phyloP scores from a whole-genome alignment of 1,140 invertebrate genomes.

The Whitmania pigra region DNA sequence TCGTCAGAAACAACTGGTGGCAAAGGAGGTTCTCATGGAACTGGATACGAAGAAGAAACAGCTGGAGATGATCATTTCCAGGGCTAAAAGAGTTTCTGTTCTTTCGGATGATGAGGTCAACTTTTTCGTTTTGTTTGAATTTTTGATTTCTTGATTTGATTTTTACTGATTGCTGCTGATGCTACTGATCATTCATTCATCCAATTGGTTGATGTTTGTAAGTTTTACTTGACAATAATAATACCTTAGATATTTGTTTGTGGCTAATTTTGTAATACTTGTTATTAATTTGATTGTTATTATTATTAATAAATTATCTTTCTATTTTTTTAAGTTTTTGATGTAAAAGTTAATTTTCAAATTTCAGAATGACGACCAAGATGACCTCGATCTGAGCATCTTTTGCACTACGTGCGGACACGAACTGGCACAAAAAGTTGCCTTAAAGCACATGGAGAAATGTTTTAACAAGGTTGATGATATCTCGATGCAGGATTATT shows the following conservation, averaged over 20 bases:
- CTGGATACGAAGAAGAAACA: slow-evolving; percentile 46
- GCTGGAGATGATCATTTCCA: slow-evolving; percentile 66
- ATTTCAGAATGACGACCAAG: slow-evolving; percentile 53
- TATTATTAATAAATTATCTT: no score
- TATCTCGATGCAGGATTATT: neutral
- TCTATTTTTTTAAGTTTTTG: neutral
- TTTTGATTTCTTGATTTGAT: neutral
- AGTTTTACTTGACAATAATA: no score
- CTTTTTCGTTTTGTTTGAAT: neutral
- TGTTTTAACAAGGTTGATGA: slow-evolving; percentile 57
- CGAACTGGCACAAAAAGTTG: slow-evolving; percentile 68
- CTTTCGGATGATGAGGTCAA: slow-evolving; percentile 47
- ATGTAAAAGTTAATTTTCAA: slow-evolving; percentile 17
- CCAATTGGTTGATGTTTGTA: no score
- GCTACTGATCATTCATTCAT: neutral
- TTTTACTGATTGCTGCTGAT: no score
- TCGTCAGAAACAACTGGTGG: slow-evolving; percentile 61
- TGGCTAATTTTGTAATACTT: neutral
- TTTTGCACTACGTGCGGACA: slow-evolving; percentile 94
- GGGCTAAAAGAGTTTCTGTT: slow-evolving; percentile 54
- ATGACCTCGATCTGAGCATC: slow-evolving; percentile 60
- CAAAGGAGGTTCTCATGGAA: slow-evolving; percentile 51
- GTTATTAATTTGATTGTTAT: neutral
- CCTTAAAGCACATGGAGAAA: slow-evolving; percentile 59
- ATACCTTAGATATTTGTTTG: no score